Base-by-base conservation (phyloP, 2,888 invertebrate species). In the Luffia ferchaultella region DNA sequence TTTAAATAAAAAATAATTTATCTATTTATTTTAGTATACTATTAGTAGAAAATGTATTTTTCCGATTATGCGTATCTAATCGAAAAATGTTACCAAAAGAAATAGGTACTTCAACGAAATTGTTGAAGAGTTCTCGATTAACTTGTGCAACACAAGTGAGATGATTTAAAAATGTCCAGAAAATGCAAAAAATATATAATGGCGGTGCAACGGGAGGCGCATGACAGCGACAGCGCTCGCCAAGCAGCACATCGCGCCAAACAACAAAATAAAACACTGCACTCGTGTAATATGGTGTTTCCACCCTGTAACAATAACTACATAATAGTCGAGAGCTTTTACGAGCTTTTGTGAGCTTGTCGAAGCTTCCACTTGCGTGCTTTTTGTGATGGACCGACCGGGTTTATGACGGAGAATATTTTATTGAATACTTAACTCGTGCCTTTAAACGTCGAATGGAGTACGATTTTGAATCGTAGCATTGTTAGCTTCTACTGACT, bases 301-400 rank as follows among this genome's bases (percentile, higher is more conserved):
- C 77, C 80, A 83, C 79, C 70, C 78, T 67, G 79, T 82, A 82
- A 82, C 80, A 82, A 80, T 80, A 83, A 82, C 79, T 79, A 79
- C 82, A 78, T 80, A 82, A 82, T 82, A 83, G 80, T 79, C 65
- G 72, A 82, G 79, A 71, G 79, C 76, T 77, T 83, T 82, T 82
- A 82, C 76, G 82, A 83, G 79, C 83, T 83, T 83, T 83, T 83
- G 80, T 80, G 66, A 76, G 76, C 76, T 73, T 70, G 77, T 77
- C 76, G 74, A 76, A 74, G 79, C 77, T 78, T 67, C 80, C 73
- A 79, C 77, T 76, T 67, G 68, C 5, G 62, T 64, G 65, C 74
- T 82, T 78, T 79, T 83, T 80, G 73, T 72, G 70, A 75, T 73
- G 72, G 68, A 73, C 57, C 64, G 59, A 58, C 64, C 62, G 60